A percentile compares a stretch with the other conserved stretches of the same genome.
Evolutionary conservation across 2,797 vertebrate species (phyloP).

Genomic region (Calcarius lapponicus): DNA sequence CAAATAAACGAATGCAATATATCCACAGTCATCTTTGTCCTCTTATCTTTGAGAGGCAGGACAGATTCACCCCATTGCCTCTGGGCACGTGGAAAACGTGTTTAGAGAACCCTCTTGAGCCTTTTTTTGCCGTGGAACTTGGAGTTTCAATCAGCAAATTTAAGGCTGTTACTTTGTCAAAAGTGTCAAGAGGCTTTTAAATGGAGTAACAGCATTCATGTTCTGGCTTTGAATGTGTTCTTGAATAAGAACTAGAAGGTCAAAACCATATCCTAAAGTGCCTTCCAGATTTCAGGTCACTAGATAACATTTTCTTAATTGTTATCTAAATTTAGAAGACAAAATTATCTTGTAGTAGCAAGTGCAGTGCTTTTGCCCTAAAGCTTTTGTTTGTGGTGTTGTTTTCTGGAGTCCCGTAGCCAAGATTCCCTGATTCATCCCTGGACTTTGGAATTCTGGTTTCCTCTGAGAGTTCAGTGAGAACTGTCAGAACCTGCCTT

Average conservation of each 20-base stretch:
- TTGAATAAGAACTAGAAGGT: not conserved
- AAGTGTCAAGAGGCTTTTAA: not conserved
- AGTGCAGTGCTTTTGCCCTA: not conserved
- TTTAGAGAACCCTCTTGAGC: not conserved
- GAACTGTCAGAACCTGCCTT: not conserved
- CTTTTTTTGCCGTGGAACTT: not conserved
- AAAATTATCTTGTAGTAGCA: not conserved
- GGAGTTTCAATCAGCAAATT: not conserved
- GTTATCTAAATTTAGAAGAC: slow-evolving; percentile 7
- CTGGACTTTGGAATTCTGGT: not conserved
- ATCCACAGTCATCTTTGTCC: not conserved
- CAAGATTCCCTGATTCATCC: not conserved
- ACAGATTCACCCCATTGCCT: not conserved
- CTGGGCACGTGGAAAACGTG: not conserved
- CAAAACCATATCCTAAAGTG: not conserved
- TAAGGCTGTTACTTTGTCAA: not conserved
- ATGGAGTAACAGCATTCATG: not conserved
- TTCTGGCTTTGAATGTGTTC: not conserved
- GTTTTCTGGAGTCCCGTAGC: not conserved
- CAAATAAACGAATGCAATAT: not conserved
- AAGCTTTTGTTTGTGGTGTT: not conserved
- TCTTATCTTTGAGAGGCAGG: not conserved
- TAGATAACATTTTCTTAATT: slow-evolving; percentile 1
- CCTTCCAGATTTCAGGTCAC: slow-evolving; percentile 12
- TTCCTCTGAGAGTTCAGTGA: not conserved